Conservation (phyloP, 2,113 vertebrate species). For the Periophthalmodon schlosseri region DNA sequence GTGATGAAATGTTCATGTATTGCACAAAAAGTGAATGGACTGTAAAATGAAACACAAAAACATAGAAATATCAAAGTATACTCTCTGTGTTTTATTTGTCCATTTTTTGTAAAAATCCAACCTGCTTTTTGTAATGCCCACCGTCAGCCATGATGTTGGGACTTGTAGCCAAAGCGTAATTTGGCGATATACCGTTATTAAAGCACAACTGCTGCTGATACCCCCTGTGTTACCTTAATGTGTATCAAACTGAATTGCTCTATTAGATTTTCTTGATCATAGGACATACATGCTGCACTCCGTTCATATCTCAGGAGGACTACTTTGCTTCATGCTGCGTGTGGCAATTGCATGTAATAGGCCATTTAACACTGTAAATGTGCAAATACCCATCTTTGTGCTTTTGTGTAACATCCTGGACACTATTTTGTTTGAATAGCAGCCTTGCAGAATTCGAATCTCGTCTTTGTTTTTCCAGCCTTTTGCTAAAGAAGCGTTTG, state of each 20-base stretch:
- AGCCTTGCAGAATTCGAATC: constrained; percentile 49
- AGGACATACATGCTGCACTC: constrained; percentile 33
- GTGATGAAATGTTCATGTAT: neutral
- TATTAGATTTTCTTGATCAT: constrained; percentile 29
- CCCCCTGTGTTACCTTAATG: constrained; percentile 10
- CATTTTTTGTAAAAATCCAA: neutral
- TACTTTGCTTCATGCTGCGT: constrained; percentile 56
- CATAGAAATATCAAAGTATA: too few relatives aligned
- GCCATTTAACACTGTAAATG: constrained; percentile 63
- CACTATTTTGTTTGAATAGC: constrained; percentile 57
- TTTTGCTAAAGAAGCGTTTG: constrained; percentile 57
- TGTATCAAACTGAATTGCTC: constrained; percentile 24
- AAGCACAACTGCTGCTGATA: constrained; percentile 5
- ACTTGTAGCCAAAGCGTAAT: neutral
- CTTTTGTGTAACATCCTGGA: constrained; percentile 33
- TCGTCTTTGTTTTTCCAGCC: constrained; percentile 74
- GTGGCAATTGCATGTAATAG: constrained; percentile 68
- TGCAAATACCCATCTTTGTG: constrained; percentile 36
- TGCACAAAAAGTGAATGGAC: neutral
- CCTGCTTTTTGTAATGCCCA: neutral
- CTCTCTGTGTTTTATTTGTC: neutral
- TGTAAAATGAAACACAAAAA: too few relatives aligned
- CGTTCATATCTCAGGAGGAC: constrained; percentile 41
- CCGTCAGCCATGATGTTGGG: constrained; percentile 6
- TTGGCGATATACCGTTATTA: neutral